phyloP scores from a whole-genome alignment of 2,888 invertebrate species.

The Serrognathus titanus region DNA sequence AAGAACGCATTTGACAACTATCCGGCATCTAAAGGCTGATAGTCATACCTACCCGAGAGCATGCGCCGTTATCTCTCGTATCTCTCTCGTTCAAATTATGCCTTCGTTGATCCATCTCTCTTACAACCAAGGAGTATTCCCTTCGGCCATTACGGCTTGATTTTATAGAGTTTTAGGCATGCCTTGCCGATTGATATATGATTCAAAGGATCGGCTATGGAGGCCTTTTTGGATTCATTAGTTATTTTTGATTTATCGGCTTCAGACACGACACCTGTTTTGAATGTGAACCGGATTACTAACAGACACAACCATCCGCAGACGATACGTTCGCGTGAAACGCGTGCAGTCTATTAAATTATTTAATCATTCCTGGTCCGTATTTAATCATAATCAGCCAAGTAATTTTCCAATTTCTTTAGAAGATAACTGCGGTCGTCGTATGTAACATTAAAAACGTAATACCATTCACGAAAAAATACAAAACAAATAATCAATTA shows the following conservation, averaged over 20 bases:
- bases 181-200: conserved; percentile 36
- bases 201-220: conserved; percentile 32
- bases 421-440: too few relatives aligned
- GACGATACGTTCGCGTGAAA: neutral
- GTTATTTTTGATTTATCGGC: conserved; percentile 41
- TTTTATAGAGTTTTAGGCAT: conserved; percentile 35
- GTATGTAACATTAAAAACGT: too few relatives aligned
- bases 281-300: neutral
- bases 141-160: conserved; percentile 33
- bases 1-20: conserved; percentile 29
- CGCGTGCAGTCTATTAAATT: neutral
- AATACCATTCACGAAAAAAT: too few relatives aligned
- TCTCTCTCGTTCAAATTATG: conserved; percentile 13
- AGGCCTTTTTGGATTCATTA: conserved; percentile 42
- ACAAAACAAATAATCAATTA: too few relatives aligned
- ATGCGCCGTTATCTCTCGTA: conserved; percentile 32
- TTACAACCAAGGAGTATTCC: conserved; percentile 20
- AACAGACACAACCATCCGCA: too few relatives aligned
- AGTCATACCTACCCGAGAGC: conserved; percentile 27
- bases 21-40: conserved; percentile 34
- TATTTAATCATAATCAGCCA: too few relatives aligned
- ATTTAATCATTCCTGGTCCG: too few relatives aligned
- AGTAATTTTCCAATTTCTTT: too few relatives aligned
- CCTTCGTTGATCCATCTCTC: neutral
- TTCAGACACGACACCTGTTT: conserved; percentile 41